These are phyloP conservation scores for Sesamia nonagrioides DNA, from an alignment of 1,140 invertebrate species.

Conservation along the genomic window DNA sequence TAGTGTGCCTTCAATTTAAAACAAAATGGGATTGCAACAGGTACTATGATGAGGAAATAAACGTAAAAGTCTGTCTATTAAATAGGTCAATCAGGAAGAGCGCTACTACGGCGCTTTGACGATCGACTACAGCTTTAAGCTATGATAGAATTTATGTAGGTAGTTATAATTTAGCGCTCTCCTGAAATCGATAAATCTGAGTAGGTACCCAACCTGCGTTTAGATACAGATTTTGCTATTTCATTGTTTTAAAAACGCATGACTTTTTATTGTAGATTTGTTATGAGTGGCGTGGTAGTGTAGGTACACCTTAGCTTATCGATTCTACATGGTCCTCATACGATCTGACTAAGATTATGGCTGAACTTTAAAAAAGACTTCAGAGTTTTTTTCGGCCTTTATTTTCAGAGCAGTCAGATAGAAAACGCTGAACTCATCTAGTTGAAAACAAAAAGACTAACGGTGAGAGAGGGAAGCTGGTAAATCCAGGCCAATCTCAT, in stretches of 20 bases:
- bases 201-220: background rate
- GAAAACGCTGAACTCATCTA: too few species aligned
- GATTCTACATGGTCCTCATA: too few species aligned
- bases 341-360: too few species aligned
- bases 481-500: too few species aligned
- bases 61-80: background rate
- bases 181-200: background rate
- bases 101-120: slow-evolving; percentile 8
- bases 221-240: background rate
- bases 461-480: too few species aligned
- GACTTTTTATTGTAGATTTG: background rate
- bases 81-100: slow-evolving; percentile 25
- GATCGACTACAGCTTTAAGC: background rate
- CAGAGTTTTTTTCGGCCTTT: too few species aligned
- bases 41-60: background rate
- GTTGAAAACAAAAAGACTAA: too few species aligned
- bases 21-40: background rate
- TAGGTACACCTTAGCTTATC: too few species aligned
- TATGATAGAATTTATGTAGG: too few species aligned
- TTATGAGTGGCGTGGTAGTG: background rate
- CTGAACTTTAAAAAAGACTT: too few species aligned
- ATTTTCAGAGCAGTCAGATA: too few species aligned
- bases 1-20: too few species aligned
- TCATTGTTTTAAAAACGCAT: background rate
- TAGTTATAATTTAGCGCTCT: slow-evolving; percentile 13